These are phyloP conservation scores for Rhinogobio ventralis DNA, from an alignment of 2,797 vertebrate species.

Conservation along the genomic window DNA sequence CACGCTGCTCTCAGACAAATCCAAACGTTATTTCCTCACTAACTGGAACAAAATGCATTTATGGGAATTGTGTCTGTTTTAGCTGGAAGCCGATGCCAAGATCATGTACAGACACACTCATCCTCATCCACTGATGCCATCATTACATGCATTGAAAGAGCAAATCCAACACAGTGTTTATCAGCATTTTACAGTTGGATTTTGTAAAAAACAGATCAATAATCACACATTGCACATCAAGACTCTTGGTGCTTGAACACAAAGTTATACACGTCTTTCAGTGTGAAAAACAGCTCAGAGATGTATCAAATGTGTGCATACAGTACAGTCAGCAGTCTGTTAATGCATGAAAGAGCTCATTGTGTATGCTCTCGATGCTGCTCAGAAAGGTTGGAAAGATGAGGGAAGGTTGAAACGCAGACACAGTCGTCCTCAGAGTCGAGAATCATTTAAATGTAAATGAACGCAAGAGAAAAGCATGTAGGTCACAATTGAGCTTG, in stretches of 20 bases:
- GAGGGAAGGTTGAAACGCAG: constrained; percentile 6
- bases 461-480: constrained; percentile 42
- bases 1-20: not conserved
- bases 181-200: not conserved
- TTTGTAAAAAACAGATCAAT: not conserved
- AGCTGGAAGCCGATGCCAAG: not conserved
- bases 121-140: not conserved
- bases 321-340: not conserved
- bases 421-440: not conserved
- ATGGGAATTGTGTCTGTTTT: constrained; percentile 11
- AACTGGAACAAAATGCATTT: constrained; percentile 17
- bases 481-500: constrained; percentile 42
- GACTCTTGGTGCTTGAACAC: not conserved
- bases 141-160: not conserved
- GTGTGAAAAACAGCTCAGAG: not conserved
- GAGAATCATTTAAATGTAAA: constrained; percentile 49
- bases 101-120: not conserved
- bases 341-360: not conserved
- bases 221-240: not conserved
- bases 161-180: not conserved
- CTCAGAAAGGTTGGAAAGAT: not conserved
- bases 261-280: not conserved
- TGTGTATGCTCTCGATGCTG: not conserved
- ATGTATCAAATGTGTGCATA: not conserved
- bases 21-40: constrained; percentile 12